Evolutionary conservation across 2,888 invertebrate genomes (phyloP).

Genomic region (Leucophenga montana): DNA sequence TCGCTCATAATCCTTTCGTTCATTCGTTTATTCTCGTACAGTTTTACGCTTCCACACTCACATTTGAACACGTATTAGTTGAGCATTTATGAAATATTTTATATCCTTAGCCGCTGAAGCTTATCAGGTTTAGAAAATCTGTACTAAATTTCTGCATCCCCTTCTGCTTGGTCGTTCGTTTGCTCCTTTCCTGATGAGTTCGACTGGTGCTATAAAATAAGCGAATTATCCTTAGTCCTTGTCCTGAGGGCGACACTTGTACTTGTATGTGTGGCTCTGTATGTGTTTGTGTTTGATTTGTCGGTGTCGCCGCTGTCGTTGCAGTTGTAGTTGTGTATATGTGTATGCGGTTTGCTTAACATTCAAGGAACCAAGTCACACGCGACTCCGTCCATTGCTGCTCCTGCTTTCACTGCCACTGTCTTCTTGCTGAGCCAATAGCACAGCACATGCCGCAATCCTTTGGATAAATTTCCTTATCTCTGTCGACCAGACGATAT

Average conservation of each 20-base stretch:
- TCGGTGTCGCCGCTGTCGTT: conserved; percentile 1
- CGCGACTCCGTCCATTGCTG: neutral
- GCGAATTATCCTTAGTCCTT: conserved; percentile 25
- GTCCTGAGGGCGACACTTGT: neutral
- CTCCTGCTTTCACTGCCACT: neutral
- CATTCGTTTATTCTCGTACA: neutral
- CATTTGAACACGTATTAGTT: neutral
- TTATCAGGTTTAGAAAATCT: conserved; percentile 48
- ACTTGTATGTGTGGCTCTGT: neutral
- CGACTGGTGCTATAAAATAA: conserved; percentile 61
- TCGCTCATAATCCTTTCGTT: conserved; percentile 35
- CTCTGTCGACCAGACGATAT: conserved; percentile 73
- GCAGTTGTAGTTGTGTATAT: neutral
- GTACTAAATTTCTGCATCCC: conserved; percentile 1
- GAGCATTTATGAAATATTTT: conserved; percentile 26
- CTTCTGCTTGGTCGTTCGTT: neutral
- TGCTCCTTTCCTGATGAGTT: conserved; percentile 49
- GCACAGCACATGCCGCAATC: conserved; percentile 50
- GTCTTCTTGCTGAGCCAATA: neutral
- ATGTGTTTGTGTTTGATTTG: neutral
- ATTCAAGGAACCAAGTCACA: conserved; percentile 9
- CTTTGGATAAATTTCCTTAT: conserved; percentile 73
- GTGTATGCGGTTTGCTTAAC: conserved; percentile 1
- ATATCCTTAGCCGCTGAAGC: conserved; percentile 34
- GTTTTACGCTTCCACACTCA: conserved; percentile 2